A percentile compares a stretch with the other conserved stretches of the same genome.
These are phyloP conservation scores for Agrotis clavis DNA, from an alignment of 2,888 invertebrate genomes.

Conservation along the genomic window DNA sequence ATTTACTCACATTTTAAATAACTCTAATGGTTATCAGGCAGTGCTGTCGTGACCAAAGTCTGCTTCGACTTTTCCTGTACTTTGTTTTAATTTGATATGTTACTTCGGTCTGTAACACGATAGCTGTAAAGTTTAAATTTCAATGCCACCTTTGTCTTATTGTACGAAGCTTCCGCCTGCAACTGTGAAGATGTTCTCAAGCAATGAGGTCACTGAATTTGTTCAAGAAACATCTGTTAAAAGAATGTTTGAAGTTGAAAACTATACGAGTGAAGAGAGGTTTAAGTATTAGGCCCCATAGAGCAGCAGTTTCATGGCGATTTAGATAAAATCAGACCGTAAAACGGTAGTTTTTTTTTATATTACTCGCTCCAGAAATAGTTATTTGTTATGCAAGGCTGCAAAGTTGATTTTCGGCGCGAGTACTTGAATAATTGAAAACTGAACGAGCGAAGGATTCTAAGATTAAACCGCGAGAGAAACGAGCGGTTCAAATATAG, in stretches of 20 bases:
- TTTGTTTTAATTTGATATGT: conserved; percentile 15
- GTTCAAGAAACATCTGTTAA: conserved; percentile 55
- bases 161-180: conserved; percentile 63
- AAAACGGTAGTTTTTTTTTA: conserved; percentile 8
- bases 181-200: conserved; percentile 61
- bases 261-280: conserved; percentile 18
- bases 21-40: conserved; percentile 17
- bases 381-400: no score
- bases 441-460: no score
- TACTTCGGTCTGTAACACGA: conserved; percentile 20
- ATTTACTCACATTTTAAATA: not conserved
- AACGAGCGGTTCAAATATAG: no score
- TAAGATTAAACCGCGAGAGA: no score
- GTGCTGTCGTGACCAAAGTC: conserved; percentile 46
- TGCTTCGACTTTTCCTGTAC: conserved; percentile 34
- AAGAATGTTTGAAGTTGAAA: conserved; percentile 38
- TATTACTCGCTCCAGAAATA: not conserved
- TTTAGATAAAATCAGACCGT: conserved; percentile 29
- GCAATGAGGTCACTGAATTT: conserved; percentile 65
- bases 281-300: not conserved
- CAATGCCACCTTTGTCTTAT: conserved; percentile 16
- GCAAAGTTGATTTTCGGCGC: no score
- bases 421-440: no score
- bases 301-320: not conserved
- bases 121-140: conserved; percentile 48